phyloP scores from a whole-genome alignment of 2,797 vertebrate species.

The Thripadectes ignobilis region DNA sequence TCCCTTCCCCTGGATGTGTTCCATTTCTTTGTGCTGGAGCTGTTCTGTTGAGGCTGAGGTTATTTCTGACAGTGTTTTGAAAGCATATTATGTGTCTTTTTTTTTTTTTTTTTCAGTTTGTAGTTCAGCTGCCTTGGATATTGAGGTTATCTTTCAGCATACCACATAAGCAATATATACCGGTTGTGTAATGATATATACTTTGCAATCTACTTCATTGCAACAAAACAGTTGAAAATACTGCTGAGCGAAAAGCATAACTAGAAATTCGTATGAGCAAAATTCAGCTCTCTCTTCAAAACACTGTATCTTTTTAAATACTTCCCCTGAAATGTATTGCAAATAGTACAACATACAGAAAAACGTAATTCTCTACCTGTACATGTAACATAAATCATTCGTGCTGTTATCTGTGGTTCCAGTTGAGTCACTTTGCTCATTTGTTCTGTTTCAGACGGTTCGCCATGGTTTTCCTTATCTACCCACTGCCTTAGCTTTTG shows the following conservation, averaged over 20 bases:
- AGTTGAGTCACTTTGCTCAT: not conserved
- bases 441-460: slow-evolving; percentile 87
- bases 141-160: not conserved
- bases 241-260: not conserved
- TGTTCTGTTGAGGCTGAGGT: slow-evolving; percentile 4
- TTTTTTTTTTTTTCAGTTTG: not conserved
- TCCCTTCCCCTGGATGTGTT: not conserved
- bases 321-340: not conserved
- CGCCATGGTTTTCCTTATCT: slow-evolving; percentile 97
- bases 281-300: not conserved
- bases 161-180: not conserved
- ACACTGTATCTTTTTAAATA: not conserved
- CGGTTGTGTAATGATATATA: not conserved
- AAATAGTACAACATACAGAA: not conserved
- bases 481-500: slow-evolving; percentile 93
- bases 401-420: not conserved
- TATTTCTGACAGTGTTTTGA: slow-evolving; percentile 11
- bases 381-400: accelerated
- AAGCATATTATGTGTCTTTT: not conserved
- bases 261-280: not conserved
- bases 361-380: not conserved
- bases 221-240: not conserved
- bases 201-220: not conserved
- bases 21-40: not conserved
- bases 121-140: not conserved